These are phyloP conservation scores for Hippocampus comes DNA, from an alignment of 2,113 vertebrate species.

Conservation along the genomic window DNA sequence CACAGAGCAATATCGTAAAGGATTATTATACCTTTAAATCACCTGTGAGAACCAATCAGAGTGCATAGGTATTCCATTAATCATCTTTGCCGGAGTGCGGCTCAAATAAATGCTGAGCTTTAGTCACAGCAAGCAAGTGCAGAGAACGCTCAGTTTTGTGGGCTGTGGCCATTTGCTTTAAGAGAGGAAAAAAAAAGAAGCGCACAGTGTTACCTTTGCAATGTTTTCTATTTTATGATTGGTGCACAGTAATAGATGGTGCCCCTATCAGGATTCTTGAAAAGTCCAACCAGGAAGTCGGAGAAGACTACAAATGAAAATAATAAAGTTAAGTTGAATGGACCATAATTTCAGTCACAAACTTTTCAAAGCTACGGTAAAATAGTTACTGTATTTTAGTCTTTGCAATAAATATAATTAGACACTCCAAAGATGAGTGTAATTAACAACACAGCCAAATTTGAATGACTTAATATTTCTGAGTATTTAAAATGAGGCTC, in stretches of 20 bases:
- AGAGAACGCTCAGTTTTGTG: slow-evolving; percentile 16
- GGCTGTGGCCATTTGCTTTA: slow-evolving; percentile 10
- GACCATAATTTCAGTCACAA: no score
- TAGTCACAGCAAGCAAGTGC: slow-evolving; percentile 26
- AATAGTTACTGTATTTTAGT: no score
- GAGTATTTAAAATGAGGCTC: no score
- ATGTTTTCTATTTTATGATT: neutral
- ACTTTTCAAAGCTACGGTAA: no score
- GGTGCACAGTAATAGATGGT: neutral
- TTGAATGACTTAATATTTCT: no score
- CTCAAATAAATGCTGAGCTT: slow-evolving; percentile 55
- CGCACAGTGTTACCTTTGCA: neutral
- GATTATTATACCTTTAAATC: slow-evolving; percentile 80
- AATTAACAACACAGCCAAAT: no score
- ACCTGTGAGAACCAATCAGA: slow-evolving; percentile 62
- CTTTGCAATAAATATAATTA: no score
- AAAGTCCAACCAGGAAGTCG: neutral
- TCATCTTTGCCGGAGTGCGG: slow-evolving; percentile 65
- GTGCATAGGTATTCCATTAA: slow-evolving; percentile 74
- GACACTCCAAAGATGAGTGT: no score
- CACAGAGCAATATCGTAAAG: slow-evolving; percentile 71
- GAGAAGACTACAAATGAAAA: neutral
- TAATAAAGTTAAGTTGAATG: neutral
- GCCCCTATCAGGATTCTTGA: neutral
- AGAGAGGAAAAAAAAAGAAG: neutral